Evolutionary conservation across 2,888 invertebrate species (phyloP), one percentile per base, ranked within the genome.

Genomic region (Melikaiella ostensackeni): DNA sequence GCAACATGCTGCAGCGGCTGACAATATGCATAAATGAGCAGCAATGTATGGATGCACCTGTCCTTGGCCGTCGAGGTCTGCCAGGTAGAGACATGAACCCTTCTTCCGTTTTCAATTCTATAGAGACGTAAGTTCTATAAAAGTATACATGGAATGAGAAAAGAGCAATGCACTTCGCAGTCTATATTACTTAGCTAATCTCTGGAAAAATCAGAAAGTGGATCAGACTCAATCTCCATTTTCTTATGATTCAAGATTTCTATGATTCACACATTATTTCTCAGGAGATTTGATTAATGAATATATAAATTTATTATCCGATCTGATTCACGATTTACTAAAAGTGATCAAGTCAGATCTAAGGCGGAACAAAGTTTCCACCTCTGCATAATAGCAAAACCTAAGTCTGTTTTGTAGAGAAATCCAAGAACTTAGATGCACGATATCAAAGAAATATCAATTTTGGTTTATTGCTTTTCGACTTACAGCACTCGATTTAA

Each of bases 51-150:
- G 82, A 84, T 82, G 81, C 87, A 87, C 88, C 87, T 88, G 87
- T 80, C 80, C 80, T 79, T 80, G 80, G 83, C 80, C 80, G 63
- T 78, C 75, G 75, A 70, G 50, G 24, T 70, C 77, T 78, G 27
- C 46, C 61, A 73, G 75, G 61, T 76, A 77, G 79, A 73, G 76
- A 76, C 74, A 77, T 75, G 75, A 33, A 77, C 76, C 77, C 85
- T 77, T 79, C 84, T 86, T 87, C 86, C 84, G 83, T 85, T 87
- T 81, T 75, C 82, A 85, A 82, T 84, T 79, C 76, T n/a, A 66
- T 24, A 38, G 38, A 38, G 38, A 38, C 38, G 38, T 4, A 50
- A 8, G 7, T 50, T n/a, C 57, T 57, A 57, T 21, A 9, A 21
- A n/a, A 24, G 46, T 46, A n/a, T 7, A 11, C 3, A 46, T 1